Percentiles rank a stretch among this genome's conserved stretches.
Evolutionary conservation across 2,888 invertebrate genomes (phyloP).

Genomic region (Hemicrepidius hirtus): DNA sequence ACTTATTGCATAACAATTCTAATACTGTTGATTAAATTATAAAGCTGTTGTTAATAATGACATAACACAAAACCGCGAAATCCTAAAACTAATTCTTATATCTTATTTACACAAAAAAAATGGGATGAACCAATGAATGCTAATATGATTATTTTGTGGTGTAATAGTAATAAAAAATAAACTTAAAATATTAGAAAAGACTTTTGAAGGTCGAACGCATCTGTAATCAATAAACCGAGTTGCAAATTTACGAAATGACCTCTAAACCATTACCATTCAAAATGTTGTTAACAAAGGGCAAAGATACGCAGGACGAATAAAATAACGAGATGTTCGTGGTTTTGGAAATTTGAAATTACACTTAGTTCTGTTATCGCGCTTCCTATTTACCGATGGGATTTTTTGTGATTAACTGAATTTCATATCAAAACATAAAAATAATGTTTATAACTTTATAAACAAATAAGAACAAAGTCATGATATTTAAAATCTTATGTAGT

Average conservation of each 20-base stretch:
- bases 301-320: neutral
- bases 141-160: neutral
- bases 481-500: no score
- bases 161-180: neutral
- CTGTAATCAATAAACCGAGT: slow-evolving; percentile 12
- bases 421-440: no score
- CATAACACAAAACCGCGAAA: slow-evolving; percentile 3
- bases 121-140: neutral
- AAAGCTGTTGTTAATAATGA: neutral
- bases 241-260: slow-evolving; percentile 20
- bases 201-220: slow-evolving; percentile 19
- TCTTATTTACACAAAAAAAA: neutral
- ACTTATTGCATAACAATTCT: neutral
- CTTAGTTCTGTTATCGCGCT: neutral
- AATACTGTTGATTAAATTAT: slow-evolving; percentile 1
- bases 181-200: neutral
- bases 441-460: no score
- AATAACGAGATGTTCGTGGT: neutral
- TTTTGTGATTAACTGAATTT: no score
- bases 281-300: slow-evolving; percentile 4
- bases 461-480: no score
- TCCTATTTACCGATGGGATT: no score
- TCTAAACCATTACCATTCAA: slow-evolving; percentile 5
- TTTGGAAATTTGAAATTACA: neutral
- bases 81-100: neutral